Base-by-base conservation (phyloP, 53 echinoderm and acorn worm species). In the Astropecten irregularis region DNA sequence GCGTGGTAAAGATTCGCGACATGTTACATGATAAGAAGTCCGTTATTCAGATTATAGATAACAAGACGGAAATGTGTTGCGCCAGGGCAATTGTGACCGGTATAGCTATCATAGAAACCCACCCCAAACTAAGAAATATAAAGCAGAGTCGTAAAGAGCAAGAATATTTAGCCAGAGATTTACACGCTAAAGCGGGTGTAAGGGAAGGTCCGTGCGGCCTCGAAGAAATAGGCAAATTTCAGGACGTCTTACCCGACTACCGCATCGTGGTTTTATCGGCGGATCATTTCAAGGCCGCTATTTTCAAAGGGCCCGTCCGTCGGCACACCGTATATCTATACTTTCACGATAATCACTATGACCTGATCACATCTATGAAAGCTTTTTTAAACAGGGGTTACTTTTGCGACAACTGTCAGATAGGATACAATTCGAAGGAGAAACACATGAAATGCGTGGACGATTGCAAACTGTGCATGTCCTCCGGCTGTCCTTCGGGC, bases 61-160 rank as follows among this genome's bases (percentile, higher is more conserved):
- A 50, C 2, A 69, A 66, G 35, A 53, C 71, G 1, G 48, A 72
- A 72, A 37, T 89, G 56, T 86, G 92, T 52, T 89, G 86, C 46
- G 76, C 93, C 0, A 74, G 89, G 50, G 89, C 88, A 0, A 67
- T 92, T 18, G 89, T 89, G 2, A 92, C 93, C 0, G 93, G 69
- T 2, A 54, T 83, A 21, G 83, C 86, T 0, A 59, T 72, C 3
- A 86, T 73, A 1, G 93, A 90, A 19, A 69, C 83, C 14, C 36
- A 90, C 11, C 83, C 84, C 0, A 46, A 90, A 7, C 64, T 66
- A 29, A 35, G 68, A 50, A 20, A 82, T 0, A 86, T 86, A 25
- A 40, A 69, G 18, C 10, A 19, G 0, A 56, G 87, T 0, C 27
- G 83, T 35, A 62, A 57, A 32, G 59, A 83, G 0, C 93, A 92